Evolutionary conservation across 2,113 vertebrate genomes (phyloP), one percentile per base, ranked within the genome.

Genomic region (Eurystomus gularis): DNA sequence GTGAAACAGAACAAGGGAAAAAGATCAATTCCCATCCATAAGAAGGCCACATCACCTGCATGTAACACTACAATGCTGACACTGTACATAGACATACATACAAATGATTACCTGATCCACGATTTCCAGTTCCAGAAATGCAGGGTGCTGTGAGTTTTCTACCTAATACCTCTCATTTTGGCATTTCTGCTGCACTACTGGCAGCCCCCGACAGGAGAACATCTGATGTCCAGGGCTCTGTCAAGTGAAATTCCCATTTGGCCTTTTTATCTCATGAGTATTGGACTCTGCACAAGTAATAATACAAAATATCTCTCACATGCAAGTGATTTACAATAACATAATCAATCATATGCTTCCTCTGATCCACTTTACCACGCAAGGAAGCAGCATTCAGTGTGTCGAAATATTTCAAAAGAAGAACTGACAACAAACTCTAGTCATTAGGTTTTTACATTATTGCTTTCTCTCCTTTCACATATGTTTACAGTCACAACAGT

Each of bases 241-340:
- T 57, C 82, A 94, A 90, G 31, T 72, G 66, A 93, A 93, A 95
- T 84, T 93, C 52, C 61, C 78, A 55, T 83, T 75, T 73, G 26
- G 39, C 48, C n/a, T 93, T 90, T 93, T 78, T 88, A 95, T 88
- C 46, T 88, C 85, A 85, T 62, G 79, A 88, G 19, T 92, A 68
- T 51, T 92, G 76, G 55, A 68, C 40, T 88, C 88, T 96, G 86
- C 17, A 90, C 65, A 96, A 94, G 72, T 88, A 92, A 90, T 78
- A 93, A 92, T 29, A 95, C 10, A 93, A 95, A 94, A 78, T 71
- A 90, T 35, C 65, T 96, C 90, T 92, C 85, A 92, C 73, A 40
- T 92, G 86, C 9, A 93, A 94, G 93, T 0, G 2, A 96, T 91
- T 94, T 93, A 90, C 60, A 93, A 42, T 52, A 86, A 84, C 4